Base-by-base conservation (phyloP, 2,113 vertebrate species). In the Spea multiplicata region DNA sequence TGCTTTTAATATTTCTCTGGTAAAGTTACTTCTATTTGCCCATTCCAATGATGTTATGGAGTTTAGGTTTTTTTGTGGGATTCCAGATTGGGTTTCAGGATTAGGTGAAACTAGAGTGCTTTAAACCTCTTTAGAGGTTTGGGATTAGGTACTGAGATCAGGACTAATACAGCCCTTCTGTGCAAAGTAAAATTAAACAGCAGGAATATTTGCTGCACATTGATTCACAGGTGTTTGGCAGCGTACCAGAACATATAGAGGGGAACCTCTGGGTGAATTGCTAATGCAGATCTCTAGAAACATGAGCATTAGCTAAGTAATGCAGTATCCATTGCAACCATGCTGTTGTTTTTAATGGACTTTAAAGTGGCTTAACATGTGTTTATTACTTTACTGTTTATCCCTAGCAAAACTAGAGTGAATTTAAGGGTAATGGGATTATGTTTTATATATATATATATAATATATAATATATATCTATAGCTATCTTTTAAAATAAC, bases 91-190 rank as follows among this genome's bases (percentile, higher is more conserved):
- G 91, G 92, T 95, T 94, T 93, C 90, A 81, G 97, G 96, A 98
- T 97, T 97, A 97, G 91, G 89, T 96, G 96, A 96, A 98, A 98
- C 96, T 89, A 86, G 94, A 98, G 97, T 91, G 91, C 91, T 90
- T 92, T 97, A 96, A 97, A 94, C 93, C 93, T 91, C 92, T 90
- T 95, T 90, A 89, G 93, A 91, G 93, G 88, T 87, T 85, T 81
- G 90, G 95, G 96, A 97, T 98, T 96, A 97, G 89, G 81, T 80
- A 50, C 82, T 76, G 82, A 87, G 83, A 90, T 88, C 85, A 84
- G 86, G 85, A 82, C 87, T 83, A 84, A 92, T 87, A 89, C 53
- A 89, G 90, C 85, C 90, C 88, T 88, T 90, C 87, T 89, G 84
- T 85, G 86, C 86, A 86, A 86, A 85, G 80, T 84, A 85, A 91